Evolutionary conservation across 2,888 invertebrate species (phyloP).

Genomic region (Microctonus brassicae): DNA sequence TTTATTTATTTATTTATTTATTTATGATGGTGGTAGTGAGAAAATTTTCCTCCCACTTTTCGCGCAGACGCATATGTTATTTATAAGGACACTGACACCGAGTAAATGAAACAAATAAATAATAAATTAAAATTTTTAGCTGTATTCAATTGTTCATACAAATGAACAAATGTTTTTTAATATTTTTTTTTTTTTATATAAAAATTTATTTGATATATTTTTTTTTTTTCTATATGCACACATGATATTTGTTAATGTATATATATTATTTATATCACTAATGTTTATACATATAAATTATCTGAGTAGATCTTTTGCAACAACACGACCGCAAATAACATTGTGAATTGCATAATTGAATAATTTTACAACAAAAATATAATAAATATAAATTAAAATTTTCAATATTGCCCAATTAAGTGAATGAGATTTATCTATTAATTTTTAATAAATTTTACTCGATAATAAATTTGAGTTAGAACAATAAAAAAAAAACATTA

Average conservation of each 20-base stretch:
- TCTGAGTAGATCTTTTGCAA: neutral
- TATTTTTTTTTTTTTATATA: neutral
- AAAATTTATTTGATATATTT: neutral
- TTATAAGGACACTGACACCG: conserved; percentile 67
- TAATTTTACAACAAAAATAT: neutral
- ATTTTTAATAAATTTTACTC: too few relatives aligned
- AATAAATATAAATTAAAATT: too few relatives aligned
- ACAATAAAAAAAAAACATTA: too few relatives aligned
- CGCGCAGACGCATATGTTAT: conserved; percentile 61
- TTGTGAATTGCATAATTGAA: neutral
- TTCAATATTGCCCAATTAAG: too few relatives aligned
- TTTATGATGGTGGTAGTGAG: conserved; percentile 24
- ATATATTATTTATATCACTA: too few relatives aligned
- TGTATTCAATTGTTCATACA: neutral
- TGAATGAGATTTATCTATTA: too few relatives aligned
- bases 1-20: conserved; percentile 8
- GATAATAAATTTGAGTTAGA: too few relatives aligned
- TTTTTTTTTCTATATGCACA: neutral
- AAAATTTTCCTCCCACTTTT: conserved; percentile 51
- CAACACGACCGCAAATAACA: neutral
- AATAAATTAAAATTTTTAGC: neutral
- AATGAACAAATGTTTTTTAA: neutral
- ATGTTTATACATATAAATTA: neutral
- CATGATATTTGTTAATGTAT: neutral
- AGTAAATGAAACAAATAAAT: neutral